Base-by-base conservation (phyloP, 92 coral and sea anemone genomes). In the Paragorgia papillata region DNA sequence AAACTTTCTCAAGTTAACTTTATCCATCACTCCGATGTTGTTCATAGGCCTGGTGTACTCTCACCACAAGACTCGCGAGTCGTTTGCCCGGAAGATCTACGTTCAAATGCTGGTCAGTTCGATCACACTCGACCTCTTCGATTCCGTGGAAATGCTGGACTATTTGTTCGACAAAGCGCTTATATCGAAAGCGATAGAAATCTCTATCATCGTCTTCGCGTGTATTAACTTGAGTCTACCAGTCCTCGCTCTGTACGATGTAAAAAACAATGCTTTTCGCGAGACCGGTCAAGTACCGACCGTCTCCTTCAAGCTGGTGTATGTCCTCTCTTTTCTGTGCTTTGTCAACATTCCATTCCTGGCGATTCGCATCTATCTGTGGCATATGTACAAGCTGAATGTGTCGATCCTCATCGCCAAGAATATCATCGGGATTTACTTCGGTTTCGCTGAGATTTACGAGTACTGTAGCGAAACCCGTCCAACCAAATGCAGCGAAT, bases 141-240 rank as follows among this genome's bases (percentile, higher is more conserved):
- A 90, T 83, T 86, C 91, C 50, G 97, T 91, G 18, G 97, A 91
- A 73, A 91, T 91, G 97, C 39, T 91, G 59, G 92, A 91, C 41
- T 85, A 91, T 19, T 84, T 91, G 22, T 91, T 91, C 25, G 92
- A 83, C 46, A 49, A 73, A 40, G 80, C 34, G 17, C 51, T n/a
- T 18, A 83, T 76, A 9, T 25, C 90, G 1, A 6, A 27, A 2
- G 56, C 66, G 1, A 40, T 91, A 10, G 69, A 83, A 44, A 67
- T 50, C 46, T 75, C 89, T 31, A 91, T 91, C 57, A 48, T 91
- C 15, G 50, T 66, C 0, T 91, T 91, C 51, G 74, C 97, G 12
- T 85, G 83, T 55, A 83, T 88, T 61, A 90, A 90, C 37, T 79
- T 90, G 74, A 88, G 82, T 35, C 88, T 90, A 58, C 96, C 96